These are phyloP conservation scores for Euwallacea fornicatus DNA, from an alignment of 1,140 invertebrate genomes.

Conservation along the genomic window DNA sequence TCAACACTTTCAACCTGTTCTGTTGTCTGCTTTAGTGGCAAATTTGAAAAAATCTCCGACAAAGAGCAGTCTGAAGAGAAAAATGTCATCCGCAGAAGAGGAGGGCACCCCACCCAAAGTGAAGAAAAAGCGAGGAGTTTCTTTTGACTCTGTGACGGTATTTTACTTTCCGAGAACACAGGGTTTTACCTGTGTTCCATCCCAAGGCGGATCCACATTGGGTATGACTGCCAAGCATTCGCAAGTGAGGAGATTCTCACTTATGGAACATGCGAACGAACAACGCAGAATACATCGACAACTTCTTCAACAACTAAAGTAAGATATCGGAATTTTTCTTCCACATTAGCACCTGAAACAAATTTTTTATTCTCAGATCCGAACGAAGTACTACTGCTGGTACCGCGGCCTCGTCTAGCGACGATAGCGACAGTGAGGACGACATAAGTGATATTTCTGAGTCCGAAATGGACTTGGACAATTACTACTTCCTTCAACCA, in stretches of 20 bases:
- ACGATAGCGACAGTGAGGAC: constrained; percentile 77
- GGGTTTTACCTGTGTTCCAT: constrained; percentile 97
- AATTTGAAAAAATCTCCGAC: constrained; percentile 41
- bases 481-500: constrained; percentile 92
- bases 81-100: constrained; percentile 53
- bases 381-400: constrained; percentile 61
- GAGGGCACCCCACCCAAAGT: constrained; percentile 56
- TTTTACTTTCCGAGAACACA: constrained; percentile 94
- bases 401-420: constrained; percentile 60
- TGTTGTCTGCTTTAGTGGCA: constrained; percentile 42
- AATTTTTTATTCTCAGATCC: constrained; percentile 55
- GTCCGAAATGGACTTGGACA: constrained; percentile 83
- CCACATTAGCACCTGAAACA: neutral
- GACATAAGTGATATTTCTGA: constrained; percentile 82
- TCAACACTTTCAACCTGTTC: constrained; percentile 20
- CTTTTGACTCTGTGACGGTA: constrained; percentile 90
- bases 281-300: constrained; percentile 82
- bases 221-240: constrained; percentile 92
- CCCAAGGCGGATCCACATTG: constrained; percentile 92
- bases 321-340: neutral
- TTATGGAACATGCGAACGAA: constrained; percentile 79
- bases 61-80: constrained; percentile 62
- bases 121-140: constrained; percentile 76
- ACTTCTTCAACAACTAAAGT: constrained; percentile 70
- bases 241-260: constrained; percentile 70